Conservation (phyloP, 2,113 vertebrate genomes). For the Tragelaphus buxtoni region DNA sequence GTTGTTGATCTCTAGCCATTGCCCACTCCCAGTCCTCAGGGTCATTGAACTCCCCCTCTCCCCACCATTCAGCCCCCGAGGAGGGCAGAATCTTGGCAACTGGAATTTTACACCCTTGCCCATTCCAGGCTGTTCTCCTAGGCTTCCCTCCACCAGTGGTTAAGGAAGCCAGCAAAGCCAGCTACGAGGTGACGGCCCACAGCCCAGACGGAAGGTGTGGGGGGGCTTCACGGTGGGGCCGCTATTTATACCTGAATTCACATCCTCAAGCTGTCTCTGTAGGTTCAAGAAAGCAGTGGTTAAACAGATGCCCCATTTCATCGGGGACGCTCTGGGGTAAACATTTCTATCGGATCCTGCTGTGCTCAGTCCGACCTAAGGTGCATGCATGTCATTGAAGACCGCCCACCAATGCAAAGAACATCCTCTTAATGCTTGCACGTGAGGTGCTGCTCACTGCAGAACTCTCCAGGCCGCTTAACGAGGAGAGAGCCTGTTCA, state of each 20-base stretch:
- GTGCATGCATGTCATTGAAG: neutral
- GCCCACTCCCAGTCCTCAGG: accelerated
- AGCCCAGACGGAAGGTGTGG: neutral
- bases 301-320: neutral
- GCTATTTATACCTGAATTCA: neutral
- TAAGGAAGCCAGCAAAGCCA: neutral
- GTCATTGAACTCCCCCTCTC: neutral
- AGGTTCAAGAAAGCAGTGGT: neutral
- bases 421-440: neutral
- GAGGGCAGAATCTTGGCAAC: neutral
- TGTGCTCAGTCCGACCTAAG: neutral
- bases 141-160: accelerated
- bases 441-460: accelerated
- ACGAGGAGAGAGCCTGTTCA: accelerated
- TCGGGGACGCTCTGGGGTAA: neutral
- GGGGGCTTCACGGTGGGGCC: accelerated
- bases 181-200: accelerated
- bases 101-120: accelerated
- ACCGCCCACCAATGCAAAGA: accelerated
- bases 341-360: neutral
- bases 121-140: neutral
- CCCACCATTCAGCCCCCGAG: accelerated
- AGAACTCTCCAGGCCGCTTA: neutral
- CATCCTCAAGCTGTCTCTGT: neutral
- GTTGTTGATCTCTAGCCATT: accelerated